phyloP scores from a whole-genome alignment of 2,113 vertebrate genomes.

The Lanius ludovicianus region DNA sequence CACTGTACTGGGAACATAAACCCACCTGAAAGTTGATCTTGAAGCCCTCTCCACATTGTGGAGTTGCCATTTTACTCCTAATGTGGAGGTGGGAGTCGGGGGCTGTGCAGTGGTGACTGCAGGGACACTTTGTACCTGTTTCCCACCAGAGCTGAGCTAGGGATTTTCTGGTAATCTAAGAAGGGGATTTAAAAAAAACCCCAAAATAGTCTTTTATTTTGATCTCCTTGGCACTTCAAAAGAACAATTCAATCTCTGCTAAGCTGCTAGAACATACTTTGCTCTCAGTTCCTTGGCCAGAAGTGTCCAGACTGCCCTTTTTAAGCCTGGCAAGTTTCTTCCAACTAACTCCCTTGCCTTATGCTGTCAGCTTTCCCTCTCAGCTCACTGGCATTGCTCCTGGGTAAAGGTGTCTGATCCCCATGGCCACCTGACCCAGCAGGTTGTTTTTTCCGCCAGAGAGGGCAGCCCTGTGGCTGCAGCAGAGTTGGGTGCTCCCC shows the following conservation, averaged over 20 bases:
- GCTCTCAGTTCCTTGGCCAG: background rate
- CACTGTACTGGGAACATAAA: background rate
- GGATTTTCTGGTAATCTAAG: slow-evolving; percentile 83
- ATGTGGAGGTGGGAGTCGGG: slow-evolving; percentile 73
- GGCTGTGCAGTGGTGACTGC: slow-evolving; percentile 79
- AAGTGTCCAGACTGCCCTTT: background rate
- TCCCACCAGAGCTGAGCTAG: slow-evolving; percentile 80
- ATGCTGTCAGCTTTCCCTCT: background rate
- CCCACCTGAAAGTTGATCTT: background rate
- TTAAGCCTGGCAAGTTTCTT: background rate
- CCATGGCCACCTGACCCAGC: background rate
- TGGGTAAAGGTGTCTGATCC: background rate
- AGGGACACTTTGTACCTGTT: slow-evolving; percentile 83
- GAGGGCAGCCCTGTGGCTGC: background rate
- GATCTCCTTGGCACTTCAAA: slow-evolving; percentile 40
- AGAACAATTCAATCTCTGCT: background rate
- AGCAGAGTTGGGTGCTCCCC: background rate
- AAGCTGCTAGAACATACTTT: background rate
- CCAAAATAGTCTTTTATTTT: slow-evolving; percentile 7
- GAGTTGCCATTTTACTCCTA: slow-evolving; percentile 72
- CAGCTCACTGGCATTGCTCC: background rate
- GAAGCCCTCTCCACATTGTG: background rate
- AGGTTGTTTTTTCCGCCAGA: background rate
- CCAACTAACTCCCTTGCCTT: background rate
- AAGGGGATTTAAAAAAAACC: background rate